phyloP scores from a whole-genome alignment of 2,888 invertebrate genomes.

The Diarsia rubi region DNA sequence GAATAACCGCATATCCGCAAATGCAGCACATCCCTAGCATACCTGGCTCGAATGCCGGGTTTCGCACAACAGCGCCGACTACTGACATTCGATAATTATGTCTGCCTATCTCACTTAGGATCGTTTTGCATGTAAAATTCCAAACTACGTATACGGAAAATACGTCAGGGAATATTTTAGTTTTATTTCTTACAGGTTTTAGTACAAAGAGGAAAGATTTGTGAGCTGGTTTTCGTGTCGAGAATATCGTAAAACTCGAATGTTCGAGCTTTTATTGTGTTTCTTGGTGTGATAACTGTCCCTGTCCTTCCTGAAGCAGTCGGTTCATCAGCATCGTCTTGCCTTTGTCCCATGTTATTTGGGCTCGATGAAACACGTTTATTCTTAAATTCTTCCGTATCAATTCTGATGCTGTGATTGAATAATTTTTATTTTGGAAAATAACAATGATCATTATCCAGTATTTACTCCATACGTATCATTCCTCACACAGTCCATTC shows the following conservation, averaged over 20 bases:
- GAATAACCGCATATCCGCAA: constrained; percentile 35
- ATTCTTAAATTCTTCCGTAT: too few relatives aligned
- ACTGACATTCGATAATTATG: constrained; percentile 61
- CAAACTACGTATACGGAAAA: constrained; percentile 28
- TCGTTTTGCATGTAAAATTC: constrained; percentile 41
- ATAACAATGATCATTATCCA: too few relatives aligned
- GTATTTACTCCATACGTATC: too few relatives aligned
- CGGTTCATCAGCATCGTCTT: too few relatives aligned
- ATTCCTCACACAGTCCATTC: too few relatives aligned
- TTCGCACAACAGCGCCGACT: constrained; percentile 10
- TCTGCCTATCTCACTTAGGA: constrained; percentile 46
- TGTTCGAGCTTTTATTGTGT: constrained; percentile 4
- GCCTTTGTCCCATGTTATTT: too few relatives aligned
- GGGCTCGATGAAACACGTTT: too few relatives aligned
- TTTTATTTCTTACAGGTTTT: constrained; percentile 36
- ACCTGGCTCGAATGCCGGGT: constrained; percentile 33
- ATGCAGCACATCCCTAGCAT: constrained; percentile 39
- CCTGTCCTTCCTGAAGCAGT: neutral
- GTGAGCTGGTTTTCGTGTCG: constrained; percentile 41
- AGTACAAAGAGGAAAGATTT: constrained; percentile 32
- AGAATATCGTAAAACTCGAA: constrained; percentile 37
- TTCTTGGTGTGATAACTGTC: constrained; percentile 25
- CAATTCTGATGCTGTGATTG: too few relatives aligned
- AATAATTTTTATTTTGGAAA: too few relatives aligned
- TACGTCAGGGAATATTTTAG: constrained; percentile 11